Conservation (phyloP, 2,888 invertebrate species). For the Entomobrya multifasciata region DNA sequence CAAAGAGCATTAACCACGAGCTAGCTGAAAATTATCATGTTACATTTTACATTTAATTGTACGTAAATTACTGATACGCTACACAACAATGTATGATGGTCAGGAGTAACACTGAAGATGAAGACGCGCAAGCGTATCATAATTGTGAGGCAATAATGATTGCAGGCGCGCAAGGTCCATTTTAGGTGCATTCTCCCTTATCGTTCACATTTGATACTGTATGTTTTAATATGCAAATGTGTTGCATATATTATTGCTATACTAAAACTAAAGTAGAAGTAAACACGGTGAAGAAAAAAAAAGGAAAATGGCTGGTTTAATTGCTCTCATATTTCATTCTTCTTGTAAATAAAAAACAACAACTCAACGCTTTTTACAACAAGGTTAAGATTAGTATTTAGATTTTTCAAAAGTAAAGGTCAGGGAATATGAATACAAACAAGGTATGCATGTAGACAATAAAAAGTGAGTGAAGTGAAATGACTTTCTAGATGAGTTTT, state of each 20-base stretch:
- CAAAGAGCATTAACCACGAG: no score
- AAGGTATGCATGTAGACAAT: background rate
- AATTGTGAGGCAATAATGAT: background rate
- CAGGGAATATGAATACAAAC: background rate
- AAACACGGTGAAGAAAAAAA: background rate
- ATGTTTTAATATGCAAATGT: no score
- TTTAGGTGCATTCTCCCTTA: background rate
- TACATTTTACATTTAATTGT: no score
- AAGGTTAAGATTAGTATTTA: background rate
- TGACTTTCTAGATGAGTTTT: no score
- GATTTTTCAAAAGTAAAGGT: background rate
- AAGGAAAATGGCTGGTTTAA: slow-evolving; percentile 13
- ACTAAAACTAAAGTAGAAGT: background rate
- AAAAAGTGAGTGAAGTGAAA: background rate
- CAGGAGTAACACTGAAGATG: background rate
- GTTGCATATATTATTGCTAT: background rate
- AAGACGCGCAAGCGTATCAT: background rate
- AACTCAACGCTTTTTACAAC: background rate
- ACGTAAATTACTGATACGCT: no score
- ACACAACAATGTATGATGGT: no score
- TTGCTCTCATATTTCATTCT: slow-evolving; percentile 4
- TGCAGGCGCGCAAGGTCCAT: background rate
- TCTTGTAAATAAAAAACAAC: background rate
- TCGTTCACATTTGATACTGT: no score
- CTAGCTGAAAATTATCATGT: no score